These are phyloP conservation scores for Nicator chloris DNA, from an alignment of 2,113 vertebrate genomes.

Conservation along the genomic window DNA sequence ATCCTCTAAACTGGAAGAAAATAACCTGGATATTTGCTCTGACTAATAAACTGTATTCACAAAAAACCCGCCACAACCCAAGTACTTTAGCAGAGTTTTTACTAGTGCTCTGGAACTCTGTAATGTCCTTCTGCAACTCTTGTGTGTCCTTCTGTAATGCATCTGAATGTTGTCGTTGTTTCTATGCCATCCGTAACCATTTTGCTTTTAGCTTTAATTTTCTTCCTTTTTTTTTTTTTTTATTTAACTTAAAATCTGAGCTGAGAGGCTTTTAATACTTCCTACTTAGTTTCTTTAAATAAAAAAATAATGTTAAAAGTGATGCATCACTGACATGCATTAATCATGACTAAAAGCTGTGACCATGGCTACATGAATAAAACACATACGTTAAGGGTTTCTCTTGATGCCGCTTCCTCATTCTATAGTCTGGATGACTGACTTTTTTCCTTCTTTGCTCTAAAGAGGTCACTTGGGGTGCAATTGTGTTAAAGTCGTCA, in stretches of 20 bases:
- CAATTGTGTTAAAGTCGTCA: not conserved
- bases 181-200: not conserved
- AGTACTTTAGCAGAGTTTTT: not conserved
- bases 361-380: not conserved
- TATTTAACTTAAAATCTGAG: not conserved
- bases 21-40: not conserved
- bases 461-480: not conserved
- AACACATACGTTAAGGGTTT: not conserved
- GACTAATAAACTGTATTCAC: not conserved
- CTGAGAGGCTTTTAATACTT: slow-evolving; percentile 17
- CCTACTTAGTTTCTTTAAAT: slow-evolving; percentile 9
- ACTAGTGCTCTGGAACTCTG: not conserved
- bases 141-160: not conserved
- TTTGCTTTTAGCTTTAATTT: not conserved
- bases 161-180: not conserved
- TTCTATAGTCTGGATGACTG: not conserved
- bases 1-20: not conserved
- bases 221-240: not conserved
- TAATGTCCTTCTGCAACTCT: not conserved
- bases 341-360: slow-evolving; percentile 44
- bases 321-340: slow-evolving; percentile 19
- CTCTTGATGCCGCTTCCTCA: not conserved
- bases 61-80: rapidly evolving
- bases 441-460: not conserved
- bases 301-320: slow-evolving; percentile 22